Evolutionary conservation across 2,797 vertebrate genomes (phyloP).

Genomic region (Platyrinchus mystaceus): DNA sequence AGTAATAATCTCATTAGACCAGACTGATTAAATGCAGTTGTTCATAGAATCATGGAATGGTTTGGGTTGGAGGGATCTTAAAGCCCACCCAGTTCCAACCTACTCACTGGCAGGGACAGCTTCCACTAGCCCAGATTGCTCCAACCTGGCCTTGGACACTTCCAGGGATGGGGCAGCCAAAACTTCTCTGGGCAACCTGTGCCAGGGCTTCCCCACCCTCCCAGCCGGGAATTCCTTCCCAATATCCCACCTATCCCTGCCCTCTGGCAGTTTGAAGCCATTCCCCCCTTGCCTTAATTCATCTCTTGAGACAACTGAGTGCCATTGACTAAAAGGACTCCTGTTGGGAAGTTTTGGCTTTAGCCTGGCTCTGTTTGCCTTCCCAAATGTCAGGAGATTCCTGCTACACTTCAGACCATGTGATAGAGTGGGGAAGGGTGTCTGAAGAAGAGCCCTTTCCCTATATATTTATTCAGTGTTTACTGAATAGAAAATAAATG

Average conservation of each 20-base stretch:
- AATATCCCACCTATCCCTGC: rapidly evolving
- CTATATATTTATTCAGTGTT: background rate
- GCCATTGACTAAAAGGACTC: background rate
- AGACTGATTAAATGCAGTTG: rapidly evolving
- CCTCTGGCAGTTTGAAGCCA: rapidly evolving
- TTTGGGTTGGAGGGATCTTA: background rate
- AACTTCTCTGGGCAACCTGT: background rate
- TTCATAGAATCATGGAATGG: background rate
- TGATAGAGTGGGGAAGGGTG: background rate
- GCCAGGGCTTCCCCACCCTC: background rate
- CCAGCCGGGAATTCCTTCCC: background rate
- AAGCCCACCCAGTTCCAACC: rapidly evolving
- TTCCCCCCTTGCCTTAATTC: no score
- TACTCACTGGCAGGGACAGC: background rate
- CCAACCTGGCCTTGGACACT: background rate
- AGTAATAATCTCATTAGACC: background rate
- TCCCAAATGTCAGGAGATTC: background rate
- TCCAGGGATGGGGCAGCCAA: background rate
- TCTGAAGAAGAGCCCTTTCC: background rate
- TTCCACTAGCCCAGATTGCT: background rate
- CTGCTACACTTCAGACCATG: rapidly evolving
- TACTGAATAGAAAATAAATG: background rate
- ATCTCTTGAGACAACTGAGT: background rate
- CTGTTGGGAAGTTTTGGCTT: background rate
- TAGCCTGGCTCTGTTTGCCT: background rate